Evolutionary conservation across 2,888 invertebrate species (phyloP), one percentile per base, ranked within the genome.

Genomic region (Sinopyrophorus schimmeli): DNA sequence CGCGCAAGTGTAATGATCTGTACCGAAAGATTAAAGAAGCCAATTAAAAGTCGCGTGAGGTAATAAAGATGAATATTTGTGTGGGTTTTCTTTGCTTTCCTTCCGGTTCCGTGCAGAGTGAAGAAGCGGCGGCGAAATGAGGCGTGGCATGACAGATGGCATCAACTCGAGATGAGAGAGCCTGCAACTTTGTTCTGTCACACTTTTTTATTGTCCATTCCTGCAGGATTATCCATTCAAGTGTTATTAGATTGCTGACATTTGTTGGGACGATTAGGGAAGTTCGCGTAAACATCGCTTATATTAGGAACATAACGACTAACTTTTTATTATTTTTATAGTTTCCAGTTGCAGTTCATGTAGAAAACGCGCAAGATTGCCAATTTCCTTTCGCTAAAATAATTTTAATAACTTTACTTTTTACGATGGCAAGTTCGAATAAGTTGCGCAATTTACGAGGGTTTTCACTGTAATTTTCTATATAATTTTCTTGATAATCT

Each of bases 1-100:
- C 46, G 53, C 39, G 42, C 43, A 51, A 53, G 53, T 58, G 62
- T 66, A 66, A 66, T 66, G 65, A 65, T 65, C 64, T 62, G 62
- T 60, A 61, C 59, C 56, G 55, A 51, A 59, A 60, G 52, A 66
- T 66, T 66, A 66, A 61, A 61, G 63, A 62, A 62, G 57, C 59
- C 65, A 67, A 67, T 68, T 67, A 68, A 67, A 67, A 68, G 63
- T 66, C 61, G 61, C 58, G 57, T 59, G 61, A 61, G 58, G 64
- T 66, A 67, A 68, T 68, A 67, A 67, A 67, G 67, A 67, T 65
- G 66, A 64, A 68, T 68, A 68, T 66, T 66, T 63, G 59, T 60
- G 57, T 47, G 57, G 52, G 55, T 57, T 60, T 58, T 59, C 58
- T 55, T 57, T 55, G 53, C 54, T 55, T 60, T 55, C 59, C 57